phyloP scores from a whole-genome alignment of 2,888 invertebrate genomes.

The Caradrina clavipalpis region DNA sequence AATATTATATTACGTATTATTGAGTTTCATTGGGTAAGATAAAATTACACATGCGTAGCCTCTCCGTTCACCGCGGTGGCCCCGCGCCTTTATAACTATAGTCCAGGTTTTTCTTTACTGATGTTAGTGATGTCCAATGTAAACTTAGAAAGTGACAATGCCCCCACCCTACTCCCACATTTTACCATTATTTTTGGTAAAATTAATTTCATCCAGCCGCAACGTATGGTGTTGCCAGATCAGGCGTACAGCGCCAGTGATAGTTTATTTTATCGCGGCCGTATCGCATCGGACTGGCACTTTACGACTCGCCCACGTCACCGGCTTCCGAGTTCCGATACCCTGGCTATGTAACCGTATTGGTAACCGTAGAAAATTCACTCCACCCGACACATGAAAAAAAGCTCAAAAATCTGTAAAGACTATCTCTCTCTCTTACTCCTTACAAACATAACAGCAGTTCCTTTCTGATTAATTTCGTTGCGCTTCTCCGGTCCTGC shows the following conservation, averaged over 20 bases:
- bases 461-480: too few species aligned
- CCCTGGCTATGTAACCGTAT: neutral
- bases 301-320: conserved; percentile 58
- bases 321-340: conserved; percentile 47
- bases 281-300: conserved; percentile 48
- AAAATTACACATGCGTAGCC: too few species aligned
- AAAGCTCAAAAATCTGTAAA: neutral
- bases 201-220: conserved; percentile 40
- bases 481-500: too few species aligned
- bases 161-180: too few species aligned
- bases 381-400: neutral
- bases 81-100: too few species aligned
- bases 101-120: too few species aligned
- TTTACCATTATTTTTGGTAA: conserved; percentile 20
- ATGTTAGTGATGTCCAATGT: too few species aligned
- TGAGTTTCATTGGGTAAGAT: too few species aligned
- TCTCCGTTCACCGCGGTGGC: too few species aligned
- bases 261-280: conserved; percentile 62
- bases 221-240: conserved; percentile 33
- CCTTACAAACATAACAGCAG: too few species aligned
- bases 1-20: too few species aligned
- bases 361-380: conserved; percentile 9
- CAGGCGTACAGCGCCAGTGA: conserved; percentile 41
- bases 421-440: neutral
- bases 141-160: too few species aligned